Conservation (phyloP, 1,140 invertebrate genomes). For the Drosophila grimshawi region DNA sequence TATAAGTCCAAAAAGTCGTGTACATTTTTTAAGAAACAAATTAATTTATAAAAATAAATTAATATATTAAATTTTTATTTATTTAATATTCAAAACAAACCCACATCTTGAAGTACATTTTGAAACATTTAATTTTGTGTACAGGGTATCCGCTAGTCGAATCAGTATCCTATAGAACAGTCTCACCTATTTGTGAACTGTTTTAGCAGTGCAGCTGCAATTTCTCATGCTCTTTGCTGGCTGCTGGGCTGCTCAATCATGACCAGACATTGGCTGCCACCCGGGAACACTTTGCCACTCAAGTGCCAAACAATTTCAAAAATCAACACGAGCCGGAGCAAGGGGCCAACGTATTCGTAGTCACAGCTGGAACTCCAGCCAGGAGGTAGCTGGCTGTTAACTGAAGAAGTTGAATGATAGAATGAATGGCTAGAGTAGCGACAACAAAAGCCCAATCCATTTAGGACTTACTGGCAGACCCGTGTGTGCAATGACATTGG, state of each 20-base stretch:
- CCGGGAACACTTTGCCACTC: slow-evolving; percentile 71
- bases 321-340: slow-evolving; percentile 66
- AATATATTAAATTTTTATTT: no score
- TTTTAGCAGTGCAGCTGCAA: slow-evolving; percentile 45
- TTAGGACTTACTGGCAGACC: slow-evolving; percentile 35
- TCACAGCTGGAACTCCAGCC: slow-evolving; percentile 2
- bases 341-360: not conserved
- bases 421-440: slow-evolving; percentile 1
- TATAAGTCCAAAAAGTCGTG: no score
- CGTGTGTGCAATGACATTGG: slow-evolving; percentile 32
- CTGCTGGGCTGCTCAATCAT: slow-evolving; percentile 44
- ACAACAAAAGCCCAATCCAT: slow-evolving; percentile 54
- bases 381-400: not conserved
- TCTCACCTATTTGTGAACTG: not conserved
- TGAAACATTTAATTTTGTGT: not conserved
- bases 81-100: no score
- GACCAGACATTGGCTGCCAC: slow-evolving; percentile 53
- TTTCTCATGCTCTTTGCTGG: slow-evolving; percentile 37
- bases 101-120: no score
- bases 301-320: slow-evolving; percentile 82
- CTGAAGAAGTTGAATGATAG: slow-evolving; percentile 3
- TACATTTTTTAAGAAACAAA: no score
- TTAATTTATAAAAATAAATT: no score
- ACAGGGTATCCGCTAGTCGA: slow-evolving; percentile 2
- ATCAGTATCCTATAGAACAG: not conserved